Percentiles rank a stretch among this genome's conserved stretches.
These are phyloP conservation scores for Toxotes chatareus DNA, from an alignment of 2,113 vertebrate genomes.

Conservation along the genomic window DNA sequence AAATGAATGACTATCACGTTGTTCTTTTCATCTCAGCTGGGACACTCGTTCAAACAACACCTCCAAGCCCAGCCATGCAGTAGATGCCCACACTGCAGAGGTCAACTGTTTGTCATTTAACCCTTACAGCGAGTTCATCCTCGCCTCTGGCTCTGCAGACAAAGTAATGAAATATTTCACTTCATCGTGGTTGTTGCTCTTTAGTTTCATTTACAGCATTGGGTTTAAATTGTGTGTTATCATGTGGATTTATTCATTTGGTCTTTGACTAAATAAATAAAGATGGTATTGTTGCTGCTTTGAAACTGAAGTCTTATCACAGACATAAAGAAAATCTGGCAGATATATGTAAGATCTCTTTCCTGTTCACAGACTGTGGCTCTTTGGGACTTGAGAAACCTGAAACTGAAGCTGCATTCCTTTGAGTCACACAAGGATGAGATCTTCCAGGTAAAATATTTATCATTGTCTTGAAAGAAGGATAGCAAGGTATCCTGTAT, in stretches of 20 bases:
- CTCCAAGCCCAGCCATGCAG: constrained; percentile 93
- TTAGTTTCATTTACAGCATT: neutral
- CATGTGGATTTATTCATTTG: neutral
- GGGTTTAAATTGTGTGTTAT: neutral
- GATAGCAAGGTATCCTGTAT: neutral
- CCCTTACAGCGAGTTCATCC: constrained; percentile 95
- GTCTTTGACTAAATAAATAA: constrained; percentile 1
- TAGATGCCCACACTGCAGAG: constrained; percentile 94
- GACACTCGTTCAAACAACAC: constrained; percentile 94
- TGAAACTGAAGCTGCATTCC: constrained; percentile 94
- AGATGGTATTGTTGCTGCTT: neutral
- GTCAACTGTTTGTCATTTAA: constrained; percentile 96
- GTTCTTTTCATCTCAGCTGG: constrained; percentile 83
- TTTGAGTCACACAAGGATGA: constrained; percentile 97
- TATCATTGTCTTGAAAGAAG: neutral
- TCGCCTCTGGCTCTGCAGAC: constrained; percentile 94
- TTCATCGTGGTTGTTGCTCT: neutral
- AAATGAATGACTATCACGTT: neutral
- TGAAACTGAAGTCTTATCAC: constrained; percentile 3
- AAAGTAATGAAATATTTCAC: constrained; percentile 81
- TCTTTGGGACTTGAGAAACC: constrained; percentile 93
- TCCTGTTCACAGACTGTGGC: constrained; percentile 88
- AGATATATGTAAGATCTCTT: constrained; percentile 15
- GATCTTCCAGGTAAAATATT: constrained; percentile 91
- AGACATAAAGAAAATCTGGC: neutral